These are phyloP conservation scores for Mobula hypostoma DNA, from an alignment of 2,113 vertebrate genomes.

Conservation along the genomic window DNA sequence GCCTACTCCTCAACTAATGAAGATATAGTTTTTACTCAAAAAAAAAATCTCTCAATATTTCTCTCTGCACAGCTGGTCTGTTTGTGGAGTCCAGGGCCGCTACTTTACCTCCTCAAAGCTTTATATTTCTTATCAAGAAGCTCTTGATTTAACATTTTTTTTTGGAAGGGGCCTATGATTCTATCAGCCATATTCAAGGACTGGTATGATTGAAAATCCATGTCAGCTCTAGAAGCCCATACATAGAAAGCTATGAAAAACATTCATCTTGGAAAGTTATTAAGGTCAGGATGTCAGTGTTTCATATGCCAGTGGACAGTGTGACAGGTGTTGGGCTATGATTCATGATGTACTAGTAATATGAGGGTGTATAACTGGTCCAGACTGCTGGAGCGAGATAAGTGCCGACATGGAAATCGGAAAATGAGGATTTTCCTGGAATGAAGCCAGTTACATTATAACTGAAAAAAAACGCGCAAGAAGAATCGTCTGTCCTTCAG, in stretches of 20 bases:
- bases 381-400: not conserved
- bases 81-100: constrained; percentile 33
- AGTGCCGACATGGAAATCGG: not conserved
- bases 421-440: constrained; percentile 16
- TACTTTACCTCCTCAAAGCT: constrained; percentile 37
- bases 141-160: constrained; percentile 32
- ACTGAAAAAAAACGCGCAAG: constrained; percentile 8
- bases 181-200: constrained; percentile 13
- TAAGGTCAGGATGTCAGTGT: not conserved
- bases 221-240: not conserved
- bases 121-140: constrained; percentile 32
- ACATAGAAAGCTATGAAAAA: constrained; percentile 1
- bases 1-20: constrained; percentile 24
- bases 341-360: not conserved
- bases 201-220: not conserved
- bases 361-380: not conserved
- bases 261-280: not conserved
- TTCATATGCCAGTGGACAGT: not conserved
- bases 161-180: constrained; percentile 31
- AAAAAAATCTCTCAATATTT: constrained; percentile 18
- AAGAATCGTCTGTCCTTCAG: constrained; percentile 7
- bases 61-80: constrained; percentile 36
- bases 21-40: constrained; percentile 33
- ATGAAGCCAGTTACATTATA: constrained; percentile 23
- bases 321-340: not conserved